Base-by-base conservation (phyloP, 2,113 vertebrate genomes). In the Megalops atlanticus region DNA sequence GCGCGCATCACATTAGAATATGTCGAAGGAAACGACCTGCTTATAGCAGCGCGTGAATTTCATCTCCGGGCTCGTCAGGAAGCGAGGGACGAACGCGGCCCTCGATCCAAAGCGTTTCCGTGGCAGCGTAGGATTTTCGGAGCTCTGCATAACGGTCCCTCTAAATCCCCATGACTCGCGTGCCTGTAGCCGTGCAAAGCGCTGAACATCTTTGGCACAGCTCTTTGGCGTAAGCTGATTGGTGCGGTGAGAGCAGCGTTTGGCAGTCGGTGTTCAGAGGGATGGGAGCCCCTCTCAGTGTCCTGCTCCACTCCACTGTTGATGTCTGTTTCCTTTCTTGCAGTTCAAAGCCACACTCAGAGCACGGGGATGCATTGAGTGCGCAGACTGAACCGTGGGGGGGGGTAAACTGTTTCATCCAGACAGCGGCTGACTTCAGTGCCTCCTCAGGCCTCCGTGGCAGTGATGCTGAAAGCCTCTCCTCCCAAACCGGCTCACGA, bases 1-100 rank as follows among this genome's bases (percentile, higher is more conserved):
- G 58, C 58, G 3, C 4, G 58, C 93, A 88, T 90, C 87, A 84
- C 92, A 90, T 93, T 93, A 90, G 86, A 92, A 93, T 92, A 90
- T 89, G 92, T 93, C 75, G 91, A 93, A 90, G 80, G 73, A 84
- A 86, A 81, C 82, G 91, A 89, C 88, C 88, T 86, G 74, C 82
- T 39, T 73, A 86, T 88, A 88, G 91, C 91, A 91, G 83, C 85
- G 85, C 85, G 78, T 87, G 89, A 89, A 92, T 93, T 89, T 88
- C 89, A 91, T 81, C 68, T 81, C 33, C 15, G 0, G 43, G 73
- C 38, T 72, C 52, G 45, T 39, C 47, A 80, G 82, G 84, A 83
- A 86, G 87, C 7, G 12, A 77, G 77, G 82, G 47, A 84, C 77
- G 80, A 86, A 85, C 21, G 18, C 54, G 14, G 54, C 7, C 54